Evolutionary conservation across 1,140 invertebrate species (phyloP).

Genomic region (Arion vulgaris): DNA sequence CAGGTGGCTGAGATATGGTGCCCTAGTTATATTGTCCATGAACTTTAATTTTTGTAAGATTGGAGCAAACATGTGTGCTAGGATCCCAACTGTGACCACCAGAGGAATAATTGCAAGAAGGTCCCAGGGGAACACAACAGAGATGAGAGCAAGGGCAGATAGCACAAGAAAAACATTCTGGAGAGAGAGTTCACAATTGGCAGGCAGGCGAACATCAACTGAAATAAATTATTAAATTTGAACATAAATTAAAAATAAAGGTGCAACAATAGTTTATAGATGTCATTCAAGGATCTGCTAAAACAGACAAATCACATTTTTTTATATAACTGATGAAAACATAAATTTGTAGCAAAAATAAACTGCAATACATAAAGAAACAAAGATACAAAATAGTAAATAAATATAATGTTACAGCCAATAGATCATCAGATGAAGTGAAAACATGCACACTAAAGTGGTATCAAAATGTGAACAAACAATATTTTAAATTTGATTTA

Average conservation of each 20-base stretch:
- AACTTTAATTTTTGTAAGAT: conserved; percentile 79
- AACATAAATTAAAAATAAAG: conserved; percentile 12
- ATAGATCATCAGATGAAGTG: too few species aligned
- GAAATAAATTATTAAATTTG: conserved; percentile 1
- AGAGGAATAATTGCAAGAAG: conserved; percentile 76
- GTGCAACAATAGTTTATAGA: background rate
- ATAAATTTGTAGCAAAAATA: too few species aligned
- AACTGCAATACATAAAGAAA: too few species aligned
- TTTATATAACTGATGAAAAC: too few species aligned
- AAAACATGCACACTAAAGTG: too few species aligned
- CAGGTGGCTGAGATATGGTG: conserved; percentile 80
- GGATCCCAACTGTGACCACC: conserved; percentile 75
- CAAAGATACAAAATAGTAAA: too few species aligned
- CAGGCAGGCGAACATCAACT: conserved; percentile 79
- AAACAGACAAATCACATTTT: too few species aligned
- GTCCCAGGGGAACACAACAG: conserved; percentile 79
- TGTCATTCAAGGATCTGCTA: too few species aligned
- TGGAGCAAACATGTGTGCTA: conserved; percentile 74
- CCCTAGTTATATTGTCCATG: conserved; percentile 77
- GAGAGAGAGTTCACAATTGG: conserved; percentile 73
- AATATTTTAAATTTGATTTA: too few species aligned
- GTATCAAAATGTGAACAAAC: too few species aligned
- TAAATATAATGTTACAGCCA: too few species aligned
- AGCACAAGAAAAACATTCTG: conserved; percentile 77
- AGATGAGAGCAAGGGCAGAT: conserved; percentile 73